phyloP scores from a whole-genome alignment of 2,113 vertebrate genomes.

The Oreochromis spilurus region DNA sequence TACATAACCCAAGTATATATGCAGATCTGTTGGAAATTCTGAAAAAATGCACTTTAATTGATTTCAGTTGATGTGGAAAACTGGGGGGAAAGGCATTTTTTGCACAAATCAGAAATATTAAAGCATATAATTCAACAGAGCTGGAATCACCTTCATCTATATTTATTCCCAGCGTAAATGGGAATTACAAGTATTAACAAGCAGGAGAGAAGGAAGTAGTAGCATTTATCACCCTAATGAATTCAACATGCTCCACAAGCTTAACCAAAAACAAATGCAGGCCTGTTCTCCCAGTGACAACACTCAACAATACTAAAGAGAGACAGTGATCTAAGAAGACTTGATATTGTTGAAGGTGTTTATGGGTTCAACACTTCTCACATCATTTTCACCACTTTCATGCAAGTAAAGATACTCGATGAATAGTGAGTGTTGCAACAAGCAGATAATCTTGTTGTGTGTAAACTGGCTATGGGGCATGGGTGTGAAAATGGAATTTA shows the following conservation, averaged over 20 bases:
- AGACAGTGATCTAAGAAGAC: neutral
- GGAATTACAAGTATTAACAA: neutral
- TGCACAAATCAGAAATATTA: neutral
- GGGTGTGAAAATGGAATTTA: neutral
- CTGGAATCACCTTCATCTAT: neutral
- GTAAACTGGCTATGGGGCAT: neutral
- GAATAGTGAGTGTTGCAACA: neutral
- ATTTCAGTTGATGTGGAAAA: neutral
- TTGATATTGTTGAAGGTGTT: neutral
- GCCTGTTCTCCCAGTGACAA: neutral
- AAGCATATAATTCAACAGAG: neutral
- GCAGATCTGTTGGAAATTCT: neutral
- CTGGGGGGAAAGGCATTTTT: accelerated
- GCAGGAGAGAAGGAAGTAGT: neutral
- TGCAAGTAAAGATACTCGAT: neutral
- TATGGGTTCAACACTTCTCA: neutral
- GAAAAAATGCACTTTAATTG: neutral
- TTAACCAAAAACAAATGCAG: slow-evolving; percentile 36
- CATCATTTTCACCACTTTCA: neutral
- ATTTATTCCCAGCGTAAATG: neutral
- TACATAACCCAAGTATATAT: neutral
- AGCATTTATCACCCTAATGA: slow-evolving; percentile 35
- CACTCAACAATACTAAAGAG: neutral
- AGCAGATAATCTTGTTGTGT: neutral
- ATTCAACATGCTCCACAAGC: slow-evolving; percentile 25